Percentiles rank a stretch among this genome's conserved stretches.
Evolutionary conservation across 2,888 invertebrate genomes (phyloP).

Genomic region (Germaria angustata): DNA sequence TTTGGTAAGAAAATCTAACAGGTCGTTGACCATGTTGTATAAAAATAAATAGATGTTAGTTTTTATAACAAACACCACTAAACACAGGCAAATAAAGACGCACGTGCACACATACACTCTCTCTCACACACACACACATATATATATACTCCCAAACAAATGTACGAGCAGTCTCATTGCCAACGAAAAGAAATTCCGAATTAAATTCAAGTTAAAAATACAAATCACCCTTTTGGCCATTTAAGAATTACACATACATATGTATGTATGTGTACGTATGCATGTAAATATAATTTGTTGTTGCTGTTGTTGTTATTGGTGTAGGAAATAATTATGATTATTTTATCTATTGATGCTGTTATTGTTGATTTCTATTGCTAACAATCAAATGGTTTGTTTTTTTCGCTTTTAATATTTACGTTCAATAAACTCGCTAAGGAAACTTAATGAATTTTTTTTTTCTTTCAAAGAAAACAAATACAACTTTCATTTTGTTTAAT

Average conservation of each 20-base stretch:
- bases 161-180: neutral
- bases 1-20: constrained; percentile 59
- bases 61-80: constrained; percentile 12
- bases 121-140: neutral
- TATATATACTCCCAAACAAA: neutral
- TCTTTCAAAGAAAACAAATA: constrained; percentile 24
- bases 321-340: constrained; percentile 2
- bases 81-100: neutral
- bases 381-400: neutral
- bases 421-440: constrained; percentile 58
- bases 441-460: constrained; percentile 38
- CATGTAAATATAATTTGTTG: too few relatives aligned
- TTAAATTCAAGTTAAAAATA: neutral
- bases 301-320: neutral
- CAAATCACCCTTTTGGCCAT: constrained; percentile 9
- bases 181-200: neutral
- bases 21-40: constrained; percentile 57
- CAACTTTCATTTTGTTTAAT: constrained; percentile 55
- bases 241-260: neutral
- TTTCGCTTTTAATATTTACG: constrained; percentile 58
- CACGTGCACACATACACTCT: neutral
- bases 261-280: too few relatives aligned
- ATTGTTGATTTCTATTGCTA: neutral
- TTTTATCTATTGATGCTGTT: neutral
- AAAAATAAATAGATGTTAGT: constrained; percentile 26